These are phyloP conservation scores for Phorcus lineatus DNA, from an alignment of 2,888 invertebrate species.

Conservation along the genomic window DNA sequence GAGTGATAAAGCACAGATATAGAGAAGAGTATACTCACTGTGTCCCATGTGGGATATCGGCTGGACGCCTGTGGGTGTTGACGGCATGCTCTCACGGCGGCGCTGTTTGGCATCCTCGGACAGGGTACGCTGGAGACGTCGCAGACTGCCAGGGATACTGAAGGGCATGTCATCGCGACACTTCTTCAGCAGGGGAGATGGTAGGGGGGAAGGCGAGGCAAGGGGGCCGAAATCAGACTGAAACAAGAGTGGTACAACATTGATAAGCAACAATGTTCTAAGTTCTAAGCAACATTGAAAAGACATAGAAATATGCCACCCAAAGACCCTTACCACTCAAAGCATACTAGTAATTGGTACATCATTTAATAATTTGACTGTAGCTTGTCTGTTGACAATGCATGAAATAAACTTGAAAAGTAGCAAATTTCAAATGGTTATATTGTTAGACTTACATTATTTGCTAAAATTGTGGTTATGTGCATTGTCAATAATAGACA, in stretches of 20 bases:
- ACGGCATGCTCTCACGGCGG: slow-evolving; percentile 73
- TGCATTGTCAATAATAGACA: too few relatives aligned
- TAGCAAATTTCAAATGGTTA: too few relatives aligned
- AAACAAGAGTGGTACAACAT: slow-evolving; percentile 32
- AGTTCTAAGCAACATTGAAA: too few relatives aligned
- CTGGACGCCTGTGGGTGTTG: slow-evolving; percentile 54
- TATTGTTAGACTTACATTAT: too few relatives aligned
- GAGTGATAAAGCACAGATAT: not conserved
- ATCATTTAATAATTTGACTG: too few relatives aligned
- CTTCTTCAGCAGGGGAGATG: slow-evolving; percentile 54
- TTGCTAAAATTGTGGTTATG: too few relatives aligned
- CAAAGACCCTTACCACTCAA: too few relatives aligned
- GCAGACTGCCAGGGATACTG: slow-evolving; percentile 60
- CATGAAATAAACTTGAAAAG: too few relatives aligned
- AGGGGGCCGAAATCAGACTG: slow-evolving; percentile 66
- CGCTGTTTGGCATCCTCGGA: slow-evolving; percentile 75
- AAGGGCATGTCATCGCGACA: slow-evolving; percentile 49
- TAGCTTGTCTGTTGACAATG: too few relatives aligned
- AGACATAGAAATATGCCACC: too few relatives aligned
- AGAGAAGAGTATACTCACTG: slow-evolving; percentile 37
- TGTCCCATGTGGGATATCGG: slow-evolving; percentile 44
- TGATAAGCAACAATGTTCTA: too few relatives aligned
- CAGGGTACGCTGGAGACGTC: slow-evolving; percentile 73
- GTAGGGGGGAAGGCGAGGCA: slow-evolving; percentile 61
- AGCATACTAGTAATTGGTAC: too few relatives aligned